Evolutionary conservation across 2,888 invertebrate species (phyloP), one percentile per base, ranked within the genome.

Genomic region (Petrolisthes manimaculis): DNA sequence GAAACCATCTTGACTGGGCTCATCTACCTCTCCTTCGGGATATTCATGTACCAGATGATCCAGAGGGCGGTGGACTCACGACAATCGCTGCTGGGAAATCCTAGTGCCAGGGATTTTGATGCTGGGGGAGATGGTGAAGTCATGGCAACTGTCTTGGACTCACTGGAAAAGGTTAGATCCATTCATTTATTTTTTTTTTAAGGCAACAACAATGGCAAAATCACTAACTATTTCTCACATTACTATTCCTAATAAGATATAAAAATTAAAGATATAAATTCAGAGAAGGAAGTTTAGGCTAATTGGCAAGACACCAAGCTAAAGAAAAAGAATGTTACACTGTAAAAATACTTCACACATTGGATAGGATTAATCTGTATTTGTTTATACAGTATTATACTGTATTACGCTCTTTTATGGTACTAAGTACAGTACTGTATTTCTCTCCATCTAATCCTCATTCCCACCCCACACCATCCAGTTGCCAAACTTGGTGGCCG

Each of bases 41-140:
- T 86, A 24, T 86, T 86, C 83, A 77, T 83, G 53, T 83, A 78
- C 78, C 78, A 86, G 24, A 86, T 78, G 78, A 83, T 83, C 78
- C 83, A 83, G 77, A 55, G 78, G 54, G 78, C 86, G 53, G 77
- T 86, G n/a, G 83, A 53, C 21, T 77, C 86, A n/a, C 2, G 53
- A 18, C 5, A n/a, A 8, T 5, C 53, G 3, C 21, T 21, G 18
- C 0, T 71, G 14, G 71, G 21, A 12, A n/a, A 18, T n/a, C 71
- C 4, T n/a, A 6, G 6, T 6, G 12, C 71, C 71, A 71, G 71
- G 71, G 71, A n/a, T 71, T 71, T 21, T 6, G 6, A n/a, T 21
- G 71, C 14, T 12, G 21, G 21, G 71, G 9, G 9, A 18, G 9
- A 9, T 61, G 12, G 18, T 9, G 71, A 71, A 14, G 71, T 71